Base-by-base conservation (phyloP, 2,888 invertebrate genomes). In the Pandemis heparana region DNA sequence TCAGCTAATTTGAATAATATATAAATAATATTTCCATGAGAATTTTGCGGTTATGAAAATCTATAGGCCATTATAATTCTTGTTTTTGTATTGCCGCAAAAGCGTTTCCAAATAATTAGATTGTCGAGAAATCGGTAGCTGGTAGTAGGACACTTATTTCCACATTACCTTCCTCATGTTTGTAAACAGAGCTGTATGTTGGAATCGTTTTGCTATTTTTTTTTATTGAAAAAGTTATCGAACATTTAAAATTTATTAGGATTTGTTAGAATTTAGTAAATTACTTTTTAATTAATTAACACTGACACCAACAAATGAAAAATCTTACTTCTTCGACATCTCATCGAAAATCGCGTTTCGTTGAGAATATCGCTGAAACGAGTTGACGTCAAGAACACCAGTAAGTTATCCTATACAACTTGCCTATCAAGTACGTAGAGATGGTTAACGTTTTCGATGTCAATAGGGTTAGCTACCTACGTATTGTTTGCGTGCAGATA, bases 401-500 rank as follows among this genome's bases (percentile, higher is more conserved):
- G 16, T 39, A 51, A 64, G 51, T 51, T 65, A 65, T 70, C 61
- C 23, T 6, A 39, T 38, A 38, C n/a, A 18, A 38, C 51, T 53
- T 70, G 53, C 74, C 61, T 65, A 65, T 65, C 60, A 69, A 65
- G 64, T 38, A 65, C 43, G 61, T 64, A 51, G 60, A 53, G 60
- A 74, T 74, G 60, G 70, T 53, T 32, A 64, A 46, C 60, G 64
- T 61, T 43, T 65, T 65, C 53, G 60, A 74, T 65, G 69, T 74
- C 74, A 74, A 64, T 74, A 65, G 53, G 70, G 61, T 65, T 69
- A 74, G 64, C 64, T 74, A 18, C 32, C 68, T 46, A 71, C 68
- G 62, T 68, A 73, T 75, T 74, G 77, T 69, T 80, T 67, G 80
- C 82, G 79, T 82, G 82, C 73, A 74, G 76, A 71, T 82, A 81